Conservation (phyloP, 2,797 vertebrate species). For the Sebastes variabilis region DNA sequence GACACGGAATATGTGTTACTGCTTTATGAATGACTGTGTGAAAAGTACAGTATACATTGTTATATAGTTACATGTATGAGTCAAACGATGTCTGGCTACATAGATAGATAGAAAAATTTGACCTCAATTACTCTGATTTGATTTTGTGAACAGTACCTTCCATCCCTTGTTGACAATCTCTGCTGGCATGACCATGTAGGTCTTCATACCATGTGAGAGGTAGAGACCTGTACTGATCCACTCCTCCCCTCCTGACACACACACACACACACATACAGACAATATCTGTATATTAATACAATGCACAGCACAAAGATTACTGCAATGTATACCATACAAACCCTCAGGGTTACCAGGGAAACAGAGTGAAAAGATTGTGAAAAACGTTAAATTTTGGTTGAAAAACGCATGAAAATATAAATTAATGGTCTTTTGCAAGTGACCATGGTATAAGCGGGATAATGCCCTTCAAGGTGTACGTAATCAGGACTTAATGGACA, state of each 20-base stretch:
- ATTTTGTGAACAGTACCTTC: background rate
- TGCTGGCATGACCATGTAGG: constrained; percentile 80
- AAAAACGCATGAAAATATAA: no score
- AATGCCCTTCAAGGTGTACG: no score
- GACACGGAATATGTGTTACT: background rate
- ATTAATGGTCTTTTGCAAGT: no score
- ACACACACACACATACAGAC: background rate
- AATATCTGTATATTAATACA: background rate
- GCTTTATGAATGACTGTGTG: background rate
- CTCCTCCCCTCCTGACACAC: constrained; percentile 68
- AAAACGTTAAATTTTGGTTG: no score
- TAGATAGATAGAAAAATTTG: background rate
- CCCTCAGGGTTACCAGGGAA: no score
- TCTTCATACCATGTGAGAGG: constrained; percentile 86
- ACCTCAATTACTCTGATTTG: background rate
- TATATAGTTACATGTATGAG: background rate
- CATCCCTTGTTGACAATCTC: constrained; percentile 79
- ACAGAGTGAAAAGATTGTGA: no score
- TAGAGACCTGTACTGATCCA: constrained; percentile 93
- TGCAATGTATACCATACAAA: no score
- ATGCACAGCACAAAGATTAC: background rate
- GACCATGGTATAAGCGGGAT: no score
- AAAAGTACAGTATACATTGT: background rate
- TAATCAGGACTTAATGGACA: no score
- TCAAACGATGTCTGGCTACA: background rate